These are phyloP conservation scores for Podarcis lilfordi DNA, from an alignment of 2,797 vertebrate genomes.

Conservation along the genomic window DNA sequence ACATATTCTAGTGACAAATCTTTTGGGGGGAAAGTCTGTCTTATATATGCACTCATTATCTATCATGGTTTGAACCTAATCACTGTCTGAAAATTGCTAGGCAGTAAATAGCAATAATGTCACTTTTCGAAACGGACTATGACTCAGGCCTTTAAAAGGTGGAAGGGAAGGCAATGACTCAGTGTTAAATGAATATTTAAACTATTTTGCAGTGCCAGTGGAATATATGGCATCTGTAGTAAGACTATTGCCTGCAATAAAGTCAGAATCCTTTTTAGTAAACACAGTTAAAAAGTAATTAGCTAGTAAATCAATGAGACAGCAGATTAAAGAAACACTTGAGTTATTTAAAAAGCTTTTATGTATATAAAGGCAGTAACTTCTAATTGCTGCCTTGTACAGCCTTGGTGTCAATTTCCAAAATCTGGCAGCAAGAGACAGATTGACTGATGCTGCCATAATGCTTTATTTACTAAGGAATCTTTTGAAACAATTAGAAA, in stretches of 20 bases:
- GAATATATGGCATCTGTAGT: neutral
- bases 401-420: slow-evolving; percentile 5
- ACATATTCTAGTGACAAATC: neutral
- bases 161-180: neutral
- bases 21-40: neutral
- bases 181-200: slow-evolving; percentile 10
- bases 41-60: neutral
- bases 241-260: neutral
- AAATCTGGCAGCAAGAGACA: neutral
- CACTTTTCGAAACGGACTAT: neutral
- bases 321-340: neutral
- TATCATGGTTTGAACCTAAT: neutral
- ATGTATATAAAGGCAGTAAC: slow-evolving; percentile 4
- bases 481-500: slow-evolving; percentile 35
- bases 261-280: slow-evolving; percentile 23
- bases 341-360: slow-evolving; percentile 32
- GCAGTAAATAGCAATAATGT: neutral
- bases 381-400: neutral
- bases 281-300: slow-evolving; percentile 12
- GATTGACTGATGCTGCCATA: neutral
- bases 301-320: neutral
- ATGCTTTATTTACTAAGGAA: slow-evolving; percentile 4
- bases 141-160: neutral
- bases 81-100: neutral
- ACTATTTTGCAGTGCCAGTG: neutral